These are phyloP conservation scores for Limonius californicus DNA, from an alignment of 1,140 invertebrate genomes.

Conservation along the genomic window DNA sequence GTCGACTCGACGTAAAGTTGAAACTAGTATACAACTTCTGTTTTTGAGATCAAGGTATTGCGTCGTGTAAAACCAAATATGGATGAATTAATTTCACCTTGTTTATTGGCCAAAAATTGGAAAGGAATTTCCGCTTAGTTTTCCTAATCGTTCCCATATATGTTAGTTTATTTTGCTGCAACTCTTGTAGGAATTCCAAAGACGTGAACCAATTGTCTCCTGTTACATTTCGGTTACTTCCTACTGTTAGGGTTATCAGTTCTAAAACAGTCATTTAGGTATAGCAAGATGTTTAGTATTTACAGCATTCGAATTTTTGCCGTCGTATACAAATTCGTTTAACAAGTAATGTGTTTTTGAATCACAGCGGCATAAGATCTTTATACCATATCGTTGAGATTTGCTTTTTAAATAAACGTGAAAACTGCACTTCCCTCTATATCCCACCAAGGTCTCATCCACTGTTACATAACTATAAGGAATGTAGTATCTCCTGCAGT, in stretches of 20 bases:
- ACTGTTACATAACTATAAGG: constrained; percentile 29
- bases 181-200: constrained; percentile 31
- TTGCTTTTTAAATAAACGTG: constrained; percentile 42
- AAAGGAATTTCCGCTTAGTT: constrained; percentile 41
- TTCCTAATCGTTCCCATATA: constrained; percentile 39
- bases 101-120: background rate
- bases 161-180: constrained; percentile 33
- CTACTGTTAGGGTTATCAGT: background rate
- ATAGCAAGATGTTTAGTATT: constrained; percentile 32
- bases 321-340: constrained; percentile 42
- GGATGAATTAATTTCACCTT: background rate
- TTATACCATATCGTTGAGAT: constrained; percentile 48
- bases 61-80: background rate
- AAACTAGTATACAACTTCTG: background rate
- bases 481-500: constrained; percentile 30
- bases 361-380: constrained; percentile 40
- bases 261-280: background rate
- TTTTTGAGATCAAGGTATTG: background rate
- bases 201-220: constrained; percentile 38
- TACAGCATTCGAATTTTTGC: constrained; percentile 41
- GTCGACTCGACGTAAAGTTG: background rate
- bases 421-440: constrained; percentile 40
- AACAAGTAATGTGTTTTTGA: constrained; percentile 37
- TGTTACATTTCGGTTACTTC: constrained; percentile 37
- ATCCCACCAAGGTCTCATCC: constrained; percentile 42